These are phyloP conservation scores for Dolichomitus sp. DNA, from an alignment of 2,888 invertebrate species.

Conservation along the genomic window DNA sequence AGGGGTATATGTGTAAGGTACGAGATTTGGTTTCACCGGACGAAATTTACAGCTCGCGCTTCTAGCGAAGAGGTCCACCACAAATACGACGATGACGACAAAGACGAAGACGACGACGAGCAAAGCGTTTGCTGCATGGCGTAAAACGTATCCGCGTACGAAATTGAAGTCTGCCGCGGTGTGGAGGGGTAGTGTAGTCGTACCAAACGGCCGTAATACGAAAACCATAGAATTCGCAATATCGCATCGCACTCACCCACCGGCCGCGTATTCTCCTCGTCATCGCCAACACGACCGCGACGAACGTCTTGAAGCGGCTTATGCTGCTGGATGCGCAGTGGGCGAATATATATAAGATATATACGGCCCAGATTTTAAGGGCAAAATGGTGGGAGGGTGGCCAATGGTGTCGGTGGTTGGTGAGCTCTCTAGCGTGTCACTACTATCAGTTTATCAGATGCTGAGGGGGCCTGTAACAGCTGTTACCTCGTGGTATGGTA, in stretches of 20 bases:
- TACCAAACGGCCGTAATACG: slow-evolving; percentile 71
- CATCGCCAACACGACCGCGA: slow-evolving; percentile 42
- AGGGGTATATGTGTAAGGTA: neutral
- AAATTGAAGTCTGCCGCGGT: slow-evolving; percentile 70
- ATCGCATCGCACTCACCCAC: slow-evolving; percentile 69
- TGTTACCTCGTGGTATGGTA: slow-evolving; percentile 83
- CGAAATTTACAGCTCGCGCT: slow-evolving; percentile 37
- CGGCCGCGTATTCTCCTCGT: slow-evolving; percentile 52
- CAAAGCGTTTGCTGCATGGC: slow-evolving; percentile 41
- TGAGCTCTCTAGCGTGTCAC: slow-evolving; percentile 74
- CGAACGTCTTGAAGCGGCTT: slow-evolving; percentile 38
- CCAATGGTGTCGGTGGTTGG: slow-evolving; percentile 37
- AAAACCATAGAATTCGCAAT: slow-evolving; percentile 78
- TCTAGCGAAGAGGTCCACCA: slow-evolving; percentile 10
- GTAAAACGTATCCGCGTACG: slow-evolving; percentile 71
- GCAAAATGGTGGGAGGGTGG: slow-evolving; percentile 60
- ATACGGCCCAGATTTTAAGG: slow-evolving; percentile 67
- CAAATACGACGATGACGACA: slow-evolving; percentile 24
- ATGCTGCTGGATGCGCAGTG: slow-evolving; percentile 5
- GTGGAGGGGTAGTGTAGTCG: slow-evolving; percentile 18
- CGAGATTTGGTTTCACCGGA: slow-evolving; percentile 54
- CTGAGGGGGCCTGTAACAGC: slow-evolving; percentile 78
- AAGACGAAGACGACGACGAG: slow-evolving; percentile 21
- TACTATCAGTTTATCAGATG: slow-evolving; percentile 85
- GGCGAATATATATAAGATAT: slow-evolving; percentile 22